phyloP scores from a whole-genome alignment of 1,140 invertebrate species.

The Caenorhabditis tropicalis region DNA sequence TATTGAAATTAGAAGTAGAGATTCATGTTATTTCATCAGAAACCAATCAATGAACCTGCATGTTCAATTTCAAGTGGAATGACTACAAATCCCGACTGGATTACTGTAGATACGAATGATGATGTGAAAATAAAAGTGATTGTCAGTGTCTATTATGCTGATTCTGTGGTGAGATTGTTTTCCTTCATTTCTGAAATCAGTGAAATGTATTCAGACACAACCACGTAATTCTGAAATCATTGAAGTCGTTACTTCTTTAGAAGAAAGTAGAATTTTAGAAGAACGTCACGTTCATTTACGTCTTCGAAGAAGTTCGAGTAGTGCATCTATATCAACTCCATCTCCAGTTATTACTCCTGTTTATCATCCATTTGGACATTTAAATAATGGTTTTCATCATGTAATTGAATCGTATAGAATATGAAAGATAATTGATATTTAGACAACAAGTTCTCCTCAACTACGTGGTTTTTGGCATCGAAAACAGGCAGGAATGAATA shows the following conservation, averaged over 20 bases:
- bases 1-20: neutral
- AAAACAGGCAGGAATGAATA: slow-evolving; percentile 30
- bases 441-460: slow-evolving; percentile 29
- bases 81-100: slow-evolving; percentile 43
- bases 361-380: slow-evolving; percentile 11
- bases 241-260: neutral
- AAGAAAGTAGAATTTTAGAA: slow-evolving; percentile 25
- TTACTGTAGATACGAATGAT: slow-evolving; percentile 32
- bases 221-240: slow-evolving; percentile 1
- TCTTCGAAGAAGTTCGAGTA: slow-evolving; percentile 27
- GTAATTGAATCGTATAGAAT: neutral
- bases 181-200: no score
- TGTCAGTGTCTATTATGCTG: slow-evolving; percentile 43
- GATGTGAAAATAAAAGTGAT: slow-evolving; percentile 26
- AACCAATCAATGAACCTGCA: slow-evolving; percentile 45
- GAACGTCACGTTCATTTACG: slow-evolving; percentile 29
- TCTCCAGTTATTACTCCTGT: neutral
- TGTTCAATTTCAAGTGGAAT: slow-evolving; percentile 32
- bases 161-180: slow-evolving; percentile 47
- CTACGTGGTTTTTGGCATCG: neutral
- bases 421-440: neutral
- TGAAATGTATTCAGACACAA: slow-evolving; percentile 11
- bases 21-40: neutral
- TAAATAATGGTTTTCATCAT: slow-evolving; percentile 27
- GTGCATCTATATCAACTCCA: slow-evolving; percentile 1